A percentile compares a stretch with the other conserved stretches of the same genome.
These are phyloP conservation scores for Exaiptasia diaphana DNA, from an alignment of 64 coral and sea anemone genomes.

Conservation along the genomic window DNA sequence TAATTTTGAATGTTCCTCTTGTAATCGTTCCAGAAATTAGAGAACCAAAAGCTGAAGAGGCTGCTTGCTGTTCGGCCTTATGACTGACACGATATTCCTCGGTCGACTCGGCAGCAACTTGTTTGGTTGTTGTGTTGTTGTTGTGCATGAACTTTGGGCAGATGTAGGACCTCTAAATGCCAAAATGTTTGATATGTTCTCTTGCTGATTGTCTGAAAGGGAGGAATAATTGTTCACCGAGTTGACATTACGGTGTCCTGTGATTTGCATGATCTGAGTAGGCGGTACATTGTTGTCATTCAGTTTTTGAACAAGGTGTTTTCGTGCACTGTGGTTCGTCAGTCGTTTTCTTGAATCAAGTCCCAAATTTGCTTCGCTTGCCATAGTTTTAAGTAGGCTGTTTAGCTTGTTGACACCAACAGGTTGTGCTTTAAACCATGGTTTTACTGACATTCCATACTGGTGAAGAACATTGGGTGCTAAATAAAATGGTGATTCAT, in stretches of 20 bases:
- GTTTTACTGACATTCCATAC: background rate
- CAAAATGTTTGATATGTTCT: background rate
- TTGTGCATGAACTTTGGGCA: background rate
- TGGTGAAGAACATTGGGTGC: constrained; percentile 28
- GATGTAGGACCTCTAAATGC: background rate
- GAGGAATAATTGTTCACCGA: background rate
- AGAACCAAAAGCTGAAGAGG: background rate
- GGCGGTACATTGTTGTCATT: background rate
- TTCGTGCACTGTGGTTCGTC: constrained; percentile 25
- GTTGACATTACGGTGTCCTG: constrained; percentile 6
- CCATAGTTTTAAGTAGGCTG: constrained; percentile 13
- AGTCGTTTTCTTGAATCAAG: background rate
- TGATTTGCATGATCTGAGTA: background rate
- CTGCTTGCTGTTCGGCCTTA: background rate
- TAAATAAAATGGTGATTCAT: constrained; percentile 20
- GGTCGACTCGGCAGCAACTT: too few relatives aligned
- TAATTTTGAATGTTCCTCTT: background rate
- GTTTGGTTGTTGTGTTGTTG: background rate
- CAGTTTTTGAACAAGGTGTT: background rate
- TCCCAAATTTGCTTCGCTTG: background rate
- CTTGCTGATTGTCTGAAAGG: background rate
- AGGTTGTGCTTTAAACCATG: constrained; percentile 35
- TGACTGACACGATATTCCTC: background rate
- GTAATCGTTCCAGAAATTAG: background rate
- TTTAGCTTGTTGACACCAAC: constrained; percentile 49